Percentiles rank a stretch among this genome's conserved stretches.
Conservation (phyloP, 2,888 invertebrate species). For the Anthoptus insignis region DNA sequence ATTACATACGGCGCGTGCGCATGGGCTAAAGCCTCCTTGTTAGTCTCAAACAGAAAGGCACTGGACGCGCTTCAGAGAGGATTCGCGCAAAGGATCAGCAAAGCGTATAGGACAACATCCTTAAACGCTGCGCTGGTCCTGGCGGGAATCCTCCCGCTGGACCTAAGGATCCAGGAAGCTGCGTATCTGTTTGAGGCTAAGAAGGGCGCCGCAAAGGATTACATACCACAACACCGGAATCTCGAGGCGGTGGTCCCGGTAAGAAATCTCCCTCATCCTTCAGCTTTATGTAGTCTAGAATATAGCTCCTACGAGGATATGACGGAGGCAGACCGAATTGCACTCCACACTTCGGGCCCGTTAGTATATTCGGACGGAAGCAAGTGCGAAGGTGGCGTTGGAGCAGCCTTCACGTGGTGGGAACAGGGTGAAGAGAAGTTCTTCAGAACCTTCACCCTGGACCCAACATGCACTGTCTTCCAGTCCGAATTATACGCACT, state of each 20-base stretch:
- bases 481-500: background rate
- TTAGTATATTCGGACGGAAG: background rate
- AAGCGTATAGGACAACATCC: slow-evolving; percentile 12
- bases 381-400: background rate
- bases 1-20: background rate
- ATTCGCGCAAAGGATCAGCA: slow-evolving; percentile 5
- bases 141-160: background rate
- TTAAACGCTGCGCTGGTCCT: slow-evolving; percentile 3
- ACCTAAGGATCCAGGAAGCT: background rate
- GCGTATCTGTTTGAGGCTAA: background rate
- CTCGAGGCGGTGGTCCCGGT: too few species aligned
- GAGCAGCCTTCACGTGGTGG: background rate
- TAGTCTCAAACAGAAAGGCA: background rate
- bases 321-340: too few species aligned
- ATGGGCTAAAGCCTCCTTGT: background rate
- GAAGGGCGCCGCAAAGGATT: background rate
- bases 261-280: too few species aligned
- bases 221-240: too few species aligned
- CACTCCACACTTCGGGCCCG: background rate
- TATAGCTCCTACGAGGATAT: too few species aligned
- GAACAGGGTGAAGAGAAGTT: background rate
- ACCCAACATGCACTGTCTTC: background rate
- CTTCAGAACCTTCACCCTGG: background rate
- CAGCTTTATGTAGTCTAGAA: too few species aligned
- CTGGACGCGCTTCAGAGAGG: background rate